Percentiles rank a stretch among this genome's conserved stretches.
Evolutionary conservation across 2,888 invertebrate genomes (phyloP).

Genomic region (Gymnosoma rotundatum): DNA sequence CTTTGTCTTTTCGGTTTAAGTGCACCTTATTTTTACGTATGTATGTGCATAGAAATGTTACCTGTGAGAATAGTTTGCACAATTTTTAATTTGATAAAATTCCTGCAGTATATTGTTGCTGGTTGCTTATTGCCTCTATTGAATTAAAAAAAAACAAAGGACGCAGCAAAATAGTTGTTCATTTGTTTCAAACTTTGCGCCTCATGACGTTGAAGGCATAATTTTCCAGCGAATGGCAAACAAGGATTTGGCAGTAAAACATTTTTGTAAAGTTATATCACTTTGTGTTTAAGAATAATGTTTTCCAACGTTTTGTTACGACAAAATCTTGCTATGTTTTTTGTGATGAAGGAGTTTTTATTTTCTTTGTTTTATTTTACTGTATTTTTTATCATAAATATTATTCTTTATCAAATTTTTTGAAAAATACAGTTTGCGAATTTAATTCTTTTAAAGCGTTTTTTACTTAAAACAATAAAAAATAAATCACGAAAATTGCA

Average conservation of each 20-base stretch:
- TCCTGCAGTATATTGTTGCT: constrained; percentile 31
- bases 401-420: no score
- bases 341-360: no score
- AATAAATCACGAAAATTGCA: no score
- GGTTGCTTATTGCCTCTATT: neutral
- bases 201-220: constrained; percentile 3
- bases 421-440: no score
- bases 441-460: no score
- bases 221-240: constrained; percentile 19
- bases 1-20: neutral
- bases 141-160: constrained; percentile 6
- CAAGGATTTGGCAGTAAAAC: neutral
- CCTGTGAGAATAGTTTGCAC: neutral
- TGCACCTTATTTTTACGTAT: neutral
- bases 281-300: neutral
- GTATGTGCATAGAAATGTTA: neutral
- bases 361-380: no score
- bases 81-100: constrained; percentile 40
- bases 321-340: neutral
- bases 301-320: neutral
- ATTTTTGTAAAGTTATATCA: neutral
- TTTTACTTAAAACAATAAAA: no score
- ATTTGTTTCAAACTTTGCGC: constrained; percentile 29
- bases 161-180: constrained; percentile 35
- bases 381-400: no score